Conservation (phyloP, 2,888 invertebrate species). For the Hypolimnas misippus region DNA sequence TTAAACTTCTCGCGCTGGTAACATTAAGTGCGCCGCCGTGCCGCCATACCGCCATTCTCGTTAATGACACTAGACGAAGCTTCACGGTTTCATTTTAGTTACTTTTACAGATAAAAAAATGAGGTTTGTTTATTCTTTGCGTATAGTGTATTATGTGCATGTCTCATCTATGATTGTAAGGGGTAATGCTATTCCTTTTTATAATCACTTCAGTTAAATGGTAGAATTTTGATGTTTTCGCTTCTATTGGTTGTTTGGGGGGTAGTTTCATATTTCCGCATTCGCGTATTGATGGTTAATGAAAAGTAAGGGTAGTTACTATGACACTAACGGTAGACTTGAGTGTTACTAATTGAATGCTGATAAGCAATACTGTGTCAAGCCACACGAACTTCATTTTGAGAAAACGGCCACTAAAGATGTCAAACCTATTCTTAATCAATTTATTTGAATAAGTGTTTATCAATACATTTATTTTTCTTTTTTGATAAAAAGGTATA, state of each 20-base stretch:
- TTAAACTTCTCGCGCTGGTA: conserved; percentile 56
- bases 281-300: no score
- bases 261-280: conserved; percentile 3
- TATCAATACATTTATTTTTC: no score
- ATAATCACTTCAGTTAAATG: neutral
- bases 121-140: conserved; percentile 43
- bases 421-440: no score
- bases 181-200: conserved; percentile 23
- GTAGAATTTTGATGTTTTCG: neutral
- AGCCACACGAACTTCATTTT: no score
- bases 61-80: conserved; percentile 68
- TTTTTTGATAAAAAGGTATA: no score
- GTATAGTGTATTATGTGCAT: conserved; percentile 25
- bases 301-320: no score
- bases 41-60: conserved; percentile 46
- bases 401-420: no score
- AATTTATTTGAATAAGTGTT: no score
- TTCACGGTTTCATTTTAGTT: conserved; percentile 47
- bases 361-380: no score
- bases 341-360: no score
- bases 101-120: conserved; percentile 45
- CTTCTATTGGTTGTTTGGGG: neutral
- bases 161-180: conserved; percentile 22
- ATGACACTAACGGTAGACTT: no score
- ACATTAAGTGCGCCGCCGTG: conserved; percentile 63